These are phyloP conservation scores for Ancistrus triradiatus DNA, from an alignment of 2,113 vertebrate species.

Conservation along the genomic window DNA sequence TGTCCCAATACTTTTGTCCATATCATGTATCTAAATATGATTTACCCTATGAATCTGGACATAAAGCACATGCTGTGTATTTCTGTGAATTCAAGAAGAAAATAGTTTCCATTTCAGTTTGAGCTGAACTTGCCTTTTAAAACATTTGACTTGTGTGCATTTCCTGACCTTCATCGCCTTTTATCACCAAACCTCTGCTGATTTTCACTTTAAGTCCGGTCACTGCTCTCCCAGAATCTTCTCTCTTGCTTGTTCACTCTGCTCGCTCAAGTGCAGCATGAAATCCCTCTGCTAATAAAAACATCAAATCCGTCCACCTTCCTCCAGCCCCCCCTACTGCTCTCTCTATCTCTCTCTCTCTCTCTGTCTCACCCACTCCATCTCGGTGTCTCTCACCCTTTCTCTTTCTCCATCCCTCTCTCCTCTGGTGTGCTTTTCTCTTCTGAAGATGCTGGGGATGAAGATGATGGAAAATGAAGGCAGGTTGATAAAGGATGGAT, in stretches of 20 bases:
- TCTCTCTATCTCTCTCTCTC: slow-evolving; percentile 40
- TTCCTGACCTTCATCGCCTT: slow-evolving; percentile 33
- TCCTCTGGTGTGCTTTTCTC: neutral
- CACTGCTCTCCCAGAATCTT: slow-evolving; percentile 49
- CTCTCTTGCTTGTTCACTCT: slow-evolving; percentile 11
- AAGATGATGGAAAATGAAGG: slow-evolving; percentile 38
- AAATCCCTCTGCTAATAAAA: slow-evolving; percentile 50
- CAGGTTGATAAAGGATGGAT: slow-evolving; percentile 60
- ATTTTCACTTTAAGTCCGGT: slow-evolving; percentile 80
- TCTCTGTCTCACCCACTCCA: slow-evolving; percentile 29
- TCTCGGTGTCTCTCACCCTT: neutral
- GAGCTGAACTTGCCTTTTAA: too few species aligned
- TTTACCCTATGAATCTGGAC: too few species aligned
- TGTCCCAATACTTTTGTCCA: too few species aligned
- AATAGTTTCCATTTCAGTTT: too few species aligned
- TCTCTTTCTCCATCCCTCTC: slow-evolving; percentile 20
- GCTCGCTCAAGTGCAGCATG: slow-evolving; percentile 29
- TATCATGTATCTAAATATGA: too few species aligned
- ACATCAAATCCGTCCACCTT: slow-evolving; percentile 26
- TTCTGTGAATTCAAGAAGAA: too few species aligned
- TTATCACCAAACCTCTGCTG: slow-evolving; percentile 49
- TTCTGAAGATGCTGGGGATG: neutral
- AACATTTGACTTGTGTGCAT: neutral
- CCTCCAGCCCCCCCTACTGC: slow-evolving; percentile 43
- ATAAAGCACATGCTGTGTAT: too few species aligned